Base-by-base conservation (phyloP, 2,888 invertebrate genomes). In the Quadroppia sp. region DNA sequence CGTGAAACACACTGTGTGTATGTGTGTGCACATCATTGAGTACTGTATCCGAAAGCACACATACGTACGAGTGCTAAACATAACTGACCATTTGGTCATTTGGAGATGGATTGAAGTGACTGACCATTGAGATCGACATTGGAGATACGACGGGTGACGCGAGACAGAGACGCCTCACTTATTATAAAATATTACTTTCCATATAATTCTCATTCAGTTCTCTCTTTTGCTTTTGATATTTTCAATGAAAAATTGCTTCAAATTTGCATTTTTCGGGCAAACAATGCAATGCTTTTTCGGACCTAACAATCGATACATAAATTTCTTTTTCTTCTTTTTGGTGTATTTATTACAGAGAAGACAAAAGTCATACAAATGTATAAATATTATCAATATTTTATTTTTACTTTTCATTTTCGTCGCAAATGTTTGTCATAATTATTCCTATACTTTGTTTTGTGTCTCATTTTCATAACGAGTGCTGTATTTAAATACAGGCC, bases 231-330 rank as follows among this genome's bases (percentile, higher is more conserved):
- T n/a, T n/a, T n/a, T n/a, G n/a, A n/a, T 32, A 61, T 32, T 30
- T n/a, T 17, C 61, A 61, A 61, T 61, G 61, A 61, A 61, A 61
- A 61, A 61, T 61, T 61, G 61, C 61, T 61, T 61, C 25, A 61
- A 6, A 61, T 61, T 61, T 61, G 61, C 61, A 61, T 61, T 61
- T 61, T 30, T 30, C n/a, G 32, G 53, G 2, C 61, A 32, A 61
- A 61, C n/a, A 61, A 4, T 32, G n/a, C 2, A 28, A n/a, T n/a
- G n/a, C n/a, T n/a, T 20, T 61, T 53, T 53, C 11, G 13, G n/a
- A 3, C 32, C n/a, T n/a, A 61, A 61, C 28, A 30, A 61, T 15
- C n/a, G 32, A 61, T 2, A 61, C 61, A 61, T 61, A 61, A 30
- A 61, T 61, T 45, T 45, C 17, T n/a, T n/a, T n/a, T n/a, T n/a